These are phyloP conservation scores for Cataglyphis rosenhaueri DNA, from an alignment of 2,888 invertebrate genomes.

Conservation along the genomic window DNA sequence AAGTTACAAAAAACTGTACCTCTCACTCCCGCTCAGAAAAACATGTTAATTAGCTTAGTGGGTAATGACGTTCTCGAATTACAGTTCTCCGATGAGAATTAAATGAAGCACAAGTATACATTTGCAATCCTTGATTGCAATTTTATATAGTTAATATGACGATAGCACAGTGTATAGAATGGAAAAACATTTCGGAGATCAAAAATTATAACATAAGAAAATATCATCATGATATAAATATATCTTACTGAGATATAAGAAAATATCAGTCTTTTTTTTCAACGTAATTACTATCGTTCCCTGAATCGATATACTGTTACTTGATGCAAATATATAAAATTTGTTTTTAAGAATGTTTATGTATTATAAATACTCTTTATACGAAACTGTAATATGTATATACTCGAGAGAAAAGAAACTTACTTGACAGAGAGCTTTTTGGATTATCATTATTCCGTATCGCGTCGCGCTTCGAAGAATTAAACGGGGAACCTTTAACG, in stretches of 20 bases:
- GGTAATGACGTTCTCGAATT: slow-evolving; percentile 82
- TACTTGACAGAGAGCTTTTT: not conserved
- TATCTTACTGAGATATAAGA: not conserved
- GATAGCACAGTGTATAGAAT: not conserved
- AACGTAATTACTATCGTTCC: not conserved
- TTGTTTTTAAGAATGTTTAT: slow-evolving; percentile 5
- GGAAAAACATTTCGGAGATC: not conserved
- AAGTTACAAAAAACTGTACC: slow-evolving; percentile 84
- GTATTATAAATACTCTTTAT: not conserved
- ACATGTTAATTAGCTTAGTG: slow-evolving; percentile 86
- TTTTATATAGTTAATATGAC: not conserved
- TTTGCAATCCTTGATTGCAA: not conserved
- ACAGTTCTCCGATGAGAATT: slow-evolving; percentile 27
- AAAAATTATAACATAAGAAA: not conserved
- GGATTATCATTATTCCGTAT: slow-evolving; percentile 2
- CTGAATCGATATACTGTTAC: not conserved
- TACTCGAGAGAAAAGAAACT: not conserved
- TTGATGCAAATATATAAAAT: not conserved
- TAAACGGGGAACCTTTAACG: slow-evolving; percentile 71
- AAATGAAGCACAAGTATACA: slow-evolving; percentile 7
- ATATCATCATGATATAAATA: not conserved
- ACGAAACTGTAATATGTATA: not conserved
- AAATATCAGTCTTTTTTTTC: not conserved
- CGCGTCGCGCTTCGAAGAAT: slow-evolving; percentile 6
- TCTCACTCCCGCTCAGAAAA: slow-evolving; percentile 86